Evolutionary conservation across 1,140 invertebrate genomes (phyloP).

Genomic region (Drosophila melanica): DNA sequence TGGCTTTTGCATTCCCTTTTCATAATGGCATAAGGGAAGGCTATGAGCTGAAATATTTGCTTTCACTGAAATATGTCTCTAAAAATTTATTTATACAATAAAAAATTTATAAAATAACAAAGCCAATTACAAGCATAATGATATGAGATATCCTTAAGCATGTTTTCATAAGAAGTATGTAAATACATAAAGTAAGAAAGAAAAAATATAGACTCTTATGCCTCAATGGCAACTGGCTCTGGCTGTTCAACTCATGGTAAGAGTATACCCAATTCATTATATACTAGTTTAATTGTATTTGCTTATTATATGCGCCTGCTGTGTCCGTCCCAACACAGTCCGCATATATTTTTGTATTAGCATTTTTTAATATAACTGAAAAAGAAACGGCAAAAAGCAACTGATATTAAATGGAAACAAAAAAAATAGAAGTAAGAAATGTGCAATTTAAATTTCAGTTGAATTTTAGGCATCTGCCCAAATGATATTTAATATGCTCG

Average conservation of each 20-base stretch:
- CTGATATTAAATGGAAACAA: conserved; percentile 14
- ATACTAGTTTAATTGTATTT: not conserved
- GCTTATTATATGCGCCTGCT: conserved; percentile 12
- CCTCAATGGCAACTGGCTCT: too few species aligned
- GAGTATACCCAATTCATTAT: conserved; percentile 26
- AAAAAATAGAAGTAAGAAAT: conserved; percentile 15
- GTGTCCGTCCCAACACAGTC: conserved; percentile 9
- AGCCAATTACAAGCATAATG: too few species aligned
- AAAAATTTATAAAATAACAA: too few species aligned
- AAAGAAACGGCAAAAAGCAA: conserved; percentile 25
- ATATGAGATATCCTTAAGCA: too few species aligned
- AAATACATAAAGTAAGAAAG: too few species aligned
- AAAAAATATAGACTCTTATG: too few species aligned
- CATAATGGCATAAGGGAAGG: conserved; percentile 1
- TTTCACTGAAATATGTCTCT: too few species aligned
- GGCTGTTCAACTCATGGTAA: not conserved
- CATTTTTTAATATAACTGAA: conserved; percentile 59
- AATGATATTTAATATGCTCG: conserved; percentile 9
- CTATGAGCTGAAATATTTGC: conserved; percentile 11
- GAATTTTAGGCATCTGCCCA: not conserved
- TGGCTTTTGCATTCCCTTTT: conserved; percentile 40
- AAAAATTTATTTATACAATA: too few species aligned
- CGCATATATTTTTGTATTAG: conserved; percentile 26
- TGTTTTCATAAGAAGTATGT: too few species aligned
- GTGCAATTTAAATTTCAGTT: conserved; percentile 25